phyloP scores from a whole-genome alignment of 1,140 invertebrate genomes.

The Proales similis region DNA sequence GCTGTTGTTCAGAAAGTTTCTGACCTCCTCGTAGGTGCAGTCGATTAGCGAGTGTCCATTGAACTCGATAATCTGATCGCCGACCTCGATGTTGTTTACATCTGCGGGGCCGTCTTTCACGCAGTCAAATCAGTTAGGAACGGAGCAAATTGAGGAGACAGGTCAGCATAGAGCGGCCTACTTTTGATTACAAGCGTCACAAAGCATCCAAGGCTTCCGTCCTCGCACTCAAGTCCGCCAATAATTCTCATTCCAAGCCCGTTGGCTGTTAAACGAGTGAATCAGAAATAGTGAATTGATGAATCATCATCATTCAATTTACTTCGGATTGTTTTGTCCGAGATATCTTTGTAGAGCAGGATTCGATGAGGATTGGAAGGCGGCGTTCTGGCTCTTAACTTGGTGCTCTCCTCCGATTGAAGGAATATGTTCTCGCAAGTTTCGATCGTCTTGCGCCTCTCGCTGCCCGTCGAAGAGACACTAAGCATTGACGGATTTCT shows the following conservation, averaged over 20 bases:
- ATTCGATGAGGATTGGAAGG: constrained; percentile 36
- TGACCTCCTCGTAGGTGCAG: constrained; percentile 78
- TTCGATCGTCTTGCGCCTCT: constrained; percentile 37
- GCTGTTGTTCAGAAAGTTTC: constrained; percentile 70
- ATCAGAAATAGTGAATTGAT: neutral
- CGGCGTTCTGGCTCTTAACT: constrained; percentile 33
- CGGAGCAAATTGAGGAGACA: too few species aligned
- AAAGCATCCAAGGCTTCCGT: constrained; percentile 75
- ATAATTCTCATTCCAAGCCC: constrained; percentile 87
- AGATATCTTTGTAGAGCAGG: constrained; percentile 27
- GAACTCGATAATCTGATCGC: constrained; percentile 64
- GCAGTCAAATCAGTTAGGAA: too few species aligned
- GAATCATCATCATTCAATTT: neutral
- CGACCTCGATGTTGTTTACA: constrained; percentile 42
- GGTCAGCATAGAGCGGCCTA: constrained; percentile 75
- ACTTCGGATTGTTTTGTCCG: constrained; percentile 34
- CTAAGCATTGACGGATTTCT: constrained; percentile 18
- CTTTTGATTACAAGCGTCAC: constrained; percentile 82
- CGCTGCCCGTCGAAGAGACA: constrained; percentile 20
- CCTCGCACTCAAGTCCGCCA: constrained; percentile 72
- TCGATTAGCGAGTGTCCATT: constrained; percentile 73
- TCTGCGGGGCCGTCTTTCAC: constrained; percentile 83
- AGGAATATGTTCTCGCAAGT: constrained; percentile 38
- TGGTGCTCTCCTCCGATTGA: constrained; percentile 33
- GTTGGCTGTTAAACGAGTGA: constrained; percentile 55